A percentile compares a stretch with the other conserved stretches of the same genome.
phyloP scores from a whole-genome alignment of 2,797 vertebrate species.

The Loris lydekkerianus region DNA sequence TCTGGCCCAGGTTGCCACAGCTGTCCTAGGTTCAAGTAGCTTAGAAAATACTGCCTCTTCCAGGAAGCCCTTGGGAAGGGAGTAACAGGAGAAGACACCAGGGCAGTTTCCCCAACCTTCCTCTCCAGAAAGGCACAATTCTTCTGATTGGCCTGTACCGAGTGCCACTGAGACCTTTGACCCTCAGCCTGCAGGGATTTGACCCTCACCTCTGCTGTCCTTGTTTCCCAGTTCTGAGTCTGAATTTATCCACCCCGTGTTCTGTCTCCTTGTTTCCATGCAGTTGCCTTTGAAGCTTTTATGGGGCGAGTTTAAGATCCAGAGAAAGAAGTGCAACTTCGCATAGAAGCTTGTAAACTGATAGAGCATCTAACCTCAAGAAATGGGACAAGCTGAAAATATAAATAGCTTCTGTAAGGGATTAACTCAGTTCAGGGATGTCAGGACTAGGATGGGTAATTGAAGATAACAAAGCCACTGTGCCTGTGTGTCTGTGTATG shows the following conservation, averaged over 20 bases:
- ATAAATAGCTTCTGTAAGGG: background rate
- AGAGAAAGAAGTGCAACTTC: slow-evolving; percentile 34
- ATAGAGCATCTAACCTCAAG: background rate
- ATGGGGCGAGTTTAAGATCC: slow-evolving; percentile 43
- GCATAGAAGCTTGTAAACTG: background rate
- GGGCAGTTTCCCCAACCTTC: background rate
- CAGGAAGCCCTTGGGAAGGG: background rate
- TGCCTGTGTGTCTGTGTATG: no score
- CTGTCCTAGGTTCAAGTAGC: background rate
- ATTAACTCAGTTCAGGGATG: background rate
- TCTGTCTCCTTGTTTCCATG: background rate
- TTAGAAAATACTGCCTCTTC: background rate
- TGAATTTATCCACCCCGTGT: background rate
- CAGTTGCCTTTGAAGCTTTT: slow-evolving; percentile 40
- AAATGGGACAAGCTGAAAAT: background rate
- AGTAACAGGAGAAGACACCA: background rate
- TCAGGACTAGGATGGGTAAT: background rate
- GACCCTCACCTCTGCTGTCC: background rate
- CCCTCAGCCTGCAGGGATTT: background rate
- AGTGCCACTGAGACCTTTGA: background rate
- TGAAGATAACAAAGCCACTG: background rate
- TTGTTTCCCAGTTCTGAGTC: background rate
- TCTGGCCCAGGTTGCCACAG: background rate
- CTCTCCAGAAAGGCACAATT: background rate
- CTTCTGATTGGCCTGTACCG: background rate